Base-by-base conservation (phyloP, 2,888 invertebrate species). In the Cyaniris semiargus region DNA sequence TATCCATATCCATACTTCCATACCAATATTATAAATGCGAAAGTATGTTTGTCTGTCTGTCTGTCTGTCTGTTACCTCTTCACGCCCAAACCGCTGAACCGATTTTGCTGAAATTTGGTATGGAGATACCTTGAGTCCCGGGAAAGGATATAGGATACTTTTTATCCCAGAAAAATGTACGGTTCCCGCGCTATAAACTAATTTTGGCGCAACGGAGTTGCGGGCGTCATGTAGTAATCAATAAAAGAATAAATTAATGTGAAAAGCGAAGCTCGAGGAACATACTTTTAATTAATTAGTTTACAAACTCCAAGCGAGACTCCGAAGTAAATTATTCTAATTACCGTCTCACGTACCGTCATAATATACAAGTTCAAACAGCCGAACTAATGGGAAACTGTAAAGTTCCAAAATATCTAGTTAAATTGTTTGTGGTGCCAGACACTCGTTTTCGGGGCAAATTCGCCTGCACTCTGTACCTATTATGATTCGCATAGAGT, bases 331-430 rank as follows among this genome's bases (percentile, higher is more conserved):
- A 38, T 72, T 72, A 72, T 72, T 72, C 72, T 44, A 38, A 72
- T 72, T 38, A 72, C 21, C 44, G 38, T 72, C 71, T 72, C 72
- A 18, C 44, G 72, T 23, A 31, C 72, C 38, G 72, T 21, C 72
- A 13, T 27, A 74, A 13, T 27, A 74, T 48, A 48, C 74, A 74
- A 74, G 74, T 18, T 27, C 48, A 53, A 74, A 74, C 23, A 23
- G 21, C 38, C 53, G 74, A 53, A 48, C 60, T 85, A 86, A 86
- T 85, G 84, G 83, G 79, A 44, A 48, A 74, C 74, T 74, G 44
- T 53, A 74, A 74, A 74, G 74, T 74, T 74, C 27, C 48, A 74
- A 5, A 27, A 27, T 74, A 53, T 53, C 53, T 74, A 48, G 74
- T 53, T 74, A 74, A 48, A 13, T 48, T 27, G 48, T 48, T 27